A percentile compares a stretch with the other conserved stretches of the same genome.
Evolutionary conservation across 2,888 invertebrate genomes (phyloP).

Genomic region (Cremastinae sp.): DNA sequence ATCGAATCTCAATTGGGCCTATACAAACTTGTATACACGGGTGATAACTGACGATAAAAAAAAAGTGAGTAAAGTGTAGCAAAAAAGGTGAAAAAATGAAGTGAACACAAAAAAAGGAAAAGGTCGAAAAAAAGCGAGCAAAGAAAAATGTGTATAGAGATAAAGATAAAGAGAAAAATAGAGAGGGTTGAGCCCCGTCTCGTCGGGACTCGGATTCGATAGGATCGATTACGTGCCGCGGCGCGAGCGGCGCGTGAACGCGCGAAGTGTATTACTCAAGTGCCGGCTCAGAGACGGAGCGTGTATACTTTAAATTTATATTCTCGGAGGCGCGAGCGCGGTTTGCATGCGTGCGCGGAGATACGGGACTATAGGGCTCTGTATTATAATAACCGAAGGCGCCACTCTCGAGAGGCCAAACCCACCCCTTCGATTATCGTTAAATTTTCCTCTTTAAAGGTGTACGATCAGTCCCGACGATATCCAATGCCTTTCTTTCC

Average conservation of each 20-base stretch:
- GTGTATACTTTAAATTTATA: constrained; percentile 20
- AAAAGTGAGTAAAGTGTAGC: too few relatives aligned
- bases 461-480: constrained; percentile 50
- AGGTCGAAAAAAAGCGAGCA: too few relatives aligned
- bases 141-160: too few relatives aligned
- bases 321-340: too few relatives aligned
- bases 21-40: too few relatives aligned
- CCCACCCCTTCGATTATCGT: constrained; percentile 54
- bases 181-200: constrained; percentile 39
- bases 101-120: too few relatives aligned
- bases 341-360: too few relatives aligned
- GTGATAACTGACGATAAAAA: too few relatives aligned
- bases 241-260: constrained; percentile 52
- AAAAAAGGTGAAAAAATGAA: too few relatives aligned
- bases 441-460: constrained; percentile 50
- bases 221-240: constrained; percentile 60
- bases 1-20: too few relatives aligned
- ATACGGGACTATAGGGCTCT: too few relatives aligned
- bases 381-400: constrained; percentile 53
- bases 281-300: constrained; percentile 23
- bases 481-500: constrained; percentile 47
- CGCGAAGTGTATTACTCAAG: constrained; percentile 45
- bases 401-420: constrained; percentile 51
- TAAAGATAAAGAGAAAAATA: constrained; percentile 5
- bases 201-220: constrained; percentile 57